A percentile compares a stretch with the other conserved stretches of the same genome.
Conservation (phyloP, 2,888 invertebrate species). For the Dolichopus griseipennis region DNA sequence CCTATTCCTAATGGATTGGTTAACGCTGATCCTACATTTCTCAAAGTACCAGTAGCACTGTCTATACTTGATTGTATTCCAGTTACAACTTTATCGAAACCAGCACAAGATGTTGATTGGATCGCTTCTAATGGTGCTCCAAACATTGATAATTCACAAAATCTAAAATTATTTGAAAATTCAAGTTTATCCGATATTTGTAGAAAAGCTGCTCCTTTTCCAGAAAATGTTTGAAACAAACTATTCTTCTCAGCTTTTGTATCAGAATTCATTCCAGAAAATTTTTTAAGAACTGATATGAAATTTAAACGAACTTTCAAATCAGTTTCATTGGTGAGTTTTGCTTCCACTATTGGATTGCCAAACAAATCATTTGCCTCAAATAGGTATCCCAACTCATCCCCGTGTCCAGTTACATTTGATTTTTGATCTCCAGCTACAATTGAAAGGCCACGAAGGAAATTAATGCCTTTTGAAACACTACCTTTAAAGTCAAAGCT, state of each 20-base stretch:
- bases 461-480: constrained; percentile 50
- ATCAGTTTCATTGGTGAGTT: constrained; percentile 48
- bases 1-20: neutral
- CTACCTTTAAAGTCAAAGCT: constrained; percentile 65
- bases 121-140: constrained; percentile 35
- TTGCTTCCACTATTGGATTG: constrained; percentile 43
- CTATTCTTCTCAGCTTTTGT: constrained; percentile 15
- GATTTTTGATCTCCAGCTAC: constrained; percentile 43
- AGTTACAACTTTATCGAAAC: constrained; percentile 27
- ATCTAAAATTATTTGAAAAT: constrained; percentile 43
- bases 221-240: constrained; percentile 40
- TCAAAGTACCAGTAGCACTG: constrained; percentile 21
- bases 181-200: constrained; percentile 47
- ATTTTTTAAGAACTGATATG: constrained; percentile 57
- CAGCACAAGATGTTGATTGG: constrained; percentile 33
- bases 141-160: constrained; percentile 37
- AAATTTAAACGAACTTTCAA: constrained; percentile 56
- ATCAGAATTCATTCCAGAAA: constrained; percentile 44
- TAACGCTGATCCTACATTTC: neutral
- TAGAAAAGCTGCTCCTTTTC: constrained; percentile 47
- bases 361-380: constrained; percentile 56
- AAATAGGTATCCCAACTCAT: constrained; percentile 64
- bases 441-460: constrained; percentile 58
- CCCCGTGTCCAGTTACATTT: constrained; percentile 52
- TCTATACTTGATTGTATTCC: constrained; percentile 26